Evolutionary conservation across 2,113 vertebrate species (phyloP).

Genomic region (Urocynchramus pylzowi): DNA sequence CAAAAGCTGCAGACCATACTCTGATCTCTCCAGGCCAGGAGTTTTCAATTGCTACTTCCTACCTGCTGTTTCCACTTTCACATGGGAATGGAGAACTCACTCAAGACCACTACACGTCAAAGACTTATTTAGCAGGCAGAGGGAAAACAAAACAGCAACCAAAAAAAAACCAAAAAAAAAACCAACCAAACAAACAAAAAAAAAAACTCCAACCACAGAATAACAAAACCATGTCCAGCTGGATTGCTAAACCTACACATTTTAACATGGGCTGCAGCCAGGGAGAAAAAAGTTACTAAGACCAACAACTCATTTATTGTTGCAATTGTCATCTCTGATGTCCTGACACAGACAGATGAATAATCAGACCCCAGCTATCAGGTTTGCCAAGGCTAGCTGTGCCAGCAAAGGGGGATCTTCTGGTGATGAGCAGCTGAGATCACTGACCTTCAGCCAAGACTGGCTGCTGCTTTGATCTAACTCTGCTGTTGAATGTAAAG

Average conservation of each 20-base stretch:
- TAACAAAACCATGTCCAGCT: not conserved
- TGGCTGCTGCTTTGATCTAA: not conserved
- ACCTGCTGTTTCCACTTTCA: not conserved
- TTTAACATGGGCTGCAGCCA: not conserved
- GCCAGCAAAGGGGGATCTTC: not conserved
- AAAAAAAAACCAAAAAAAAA: not conserved
- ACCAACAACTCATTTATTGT: not conserved
- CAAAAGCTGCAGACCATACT: not conserved
- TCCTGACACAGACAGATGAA: not conserved
- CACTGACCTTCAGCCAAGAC: not conserved
- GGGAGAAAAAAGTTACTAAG: not conserved
- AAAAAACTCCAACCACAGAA: not conserved
- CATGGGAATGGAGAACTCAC: not conserved
- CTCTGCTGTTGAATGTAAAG: not conserved
- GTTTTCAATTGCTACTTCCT: not conserved
- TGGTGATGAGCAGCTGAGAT: not conserved
- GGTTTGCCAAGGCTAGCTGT: not conserved
- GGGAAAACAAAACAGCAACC: too few relatives aligned
- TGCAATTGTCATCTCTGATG: not conserved
- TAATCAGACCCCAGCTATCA: not conserved
- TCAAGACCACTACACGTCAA: not conserved
- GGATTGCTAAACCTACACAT: not conserved
- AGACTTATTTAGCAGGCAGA: not conserved
- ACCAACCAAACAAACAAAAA: too few relatives aligned
- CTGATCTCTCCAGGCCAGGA: constrained; percentile 11